Evolutionary conservation across 2,113 vertebrate genomes (phyloP).

Genomic region (Hydrochoerus hydrochaeris): DNA sequence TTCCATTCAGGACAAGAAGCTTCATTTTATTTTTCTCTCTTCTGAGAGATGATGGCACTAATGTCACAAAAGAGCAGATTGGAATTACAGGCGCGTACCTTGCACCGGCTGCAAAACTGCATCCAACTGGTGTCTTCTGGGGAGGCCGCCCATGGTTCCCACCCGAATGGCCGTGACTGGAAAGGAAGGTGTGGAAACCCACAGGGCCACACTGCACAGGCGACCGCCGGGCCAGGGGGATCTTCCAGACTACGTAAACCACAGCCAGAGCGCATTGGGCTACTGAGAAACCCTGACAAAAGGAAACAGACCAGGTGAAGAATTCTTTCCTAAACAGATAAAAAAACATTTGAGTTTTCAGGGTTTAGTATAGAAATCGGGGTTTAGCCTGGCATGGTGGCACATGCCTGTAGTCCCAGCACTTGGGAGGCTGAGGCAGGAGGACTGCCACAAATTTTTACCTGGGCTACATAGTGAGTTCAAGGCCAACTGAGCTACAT

Average conservation of each 20-base stretch:
- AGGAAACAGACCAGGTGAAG: neutral
- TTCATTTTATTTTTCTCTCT: slow-evolving; percentile 60
- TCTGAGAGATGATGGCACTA: slow-evolving; percentile 68
- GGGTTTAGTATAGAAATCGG: neutral
- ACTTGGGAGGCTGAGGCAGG: neutral
- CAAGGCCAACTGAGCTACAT: neutral
- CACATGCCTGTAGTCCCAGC: neutral
- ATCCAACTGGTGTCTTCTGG: neutral
- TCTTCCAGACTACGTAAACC: neutral
- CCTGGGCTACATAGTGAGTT: neutral
- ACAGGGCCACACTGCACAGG: accelerated
- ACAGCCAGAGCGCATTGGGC: neutral
- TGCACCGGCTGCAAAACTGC: neutral
- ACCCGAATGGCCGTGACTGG: neutral
- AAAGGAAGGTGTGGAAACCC: neutral
- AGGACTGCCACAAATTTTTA: neutral
- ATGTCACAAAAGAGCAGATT: slow-evolving; percentile 37
- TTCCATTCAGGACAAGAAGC: slow-evolving; percentile 78
- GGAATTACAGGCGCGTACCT: neutral
- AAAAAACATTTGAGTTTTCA: neutral
- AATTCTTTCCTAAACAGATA: neutral
- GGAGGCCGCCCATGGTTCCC: neutral
- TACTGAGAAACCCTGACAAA: neutral
- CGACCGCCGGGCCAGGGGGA: neutral
- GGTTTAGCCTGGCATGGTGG: neutral